A percentile compares a stretch with the other conserved stretches of the same genome.
Conservation (phyloP, 2,888 invertebrate genomes). For the Cephonodes hylas region DNA sequence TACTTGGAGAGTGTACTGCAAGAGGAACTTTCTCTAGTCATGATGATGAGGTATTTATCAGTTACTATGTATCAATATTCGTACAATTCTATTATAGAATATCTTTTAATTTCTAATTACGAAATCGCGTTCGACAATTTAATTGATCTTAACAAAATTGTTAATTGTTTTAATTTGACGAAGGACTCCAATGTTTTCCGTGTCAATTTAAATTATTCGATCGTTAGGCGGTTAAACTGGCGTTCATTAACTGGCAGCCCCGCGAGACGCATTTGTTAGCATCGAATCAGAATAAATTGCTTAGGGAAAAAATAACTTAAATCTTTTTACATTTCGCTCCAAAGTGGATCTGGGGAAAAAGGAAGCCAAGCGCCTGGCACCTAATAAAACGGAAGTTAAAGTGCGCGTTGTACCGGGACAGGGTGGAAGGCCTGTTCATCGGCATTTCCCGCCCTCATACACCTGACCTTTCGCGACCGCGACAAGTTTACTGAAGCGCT, state of each 20-base stretch:
- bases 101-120: too few relatives aligned
- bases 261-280: conserved; percentile 52
- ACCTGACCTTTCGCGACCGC: conserved; percentile 77
- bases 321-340: conserved; percentile 40
- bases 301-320: conserved; percentile 27
- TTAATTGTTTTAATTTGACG: not conserved
- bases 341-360: conserved; percentile 38
- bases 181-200: conserved; percentile 24
- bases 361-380: conserved; percentile 56
- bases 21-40: conserved; percentile 95
- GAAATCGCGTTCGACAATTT: not conserved
- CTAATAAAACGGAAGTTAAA: conserved; percentile 72
- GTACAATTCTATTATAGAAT: not conserved
- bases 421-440: conserved; percentile 61
- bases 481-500: conserved; percentile 77
- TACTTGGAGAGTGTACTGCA: conserved; percentile 98
- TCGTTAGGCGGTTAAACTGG: conserved; percentile 43
- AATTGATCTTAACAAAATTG: too few relatives aligned
- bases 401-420: conserved; percentile 46
- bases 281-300: conserved; percentile 57
- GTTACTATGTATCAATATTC: conserved; percentile 18
- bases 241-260: conserved; percentile 53
- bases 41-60: conserved; percentile 92
- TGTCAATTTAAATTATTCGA: conserved; percentile 46
- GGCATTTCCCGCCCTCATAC: conserved; percentile 76